Base-by-base conservation (phyloP, 64 coral and sea anemone species). In the Acropora tenuis region DNA sequence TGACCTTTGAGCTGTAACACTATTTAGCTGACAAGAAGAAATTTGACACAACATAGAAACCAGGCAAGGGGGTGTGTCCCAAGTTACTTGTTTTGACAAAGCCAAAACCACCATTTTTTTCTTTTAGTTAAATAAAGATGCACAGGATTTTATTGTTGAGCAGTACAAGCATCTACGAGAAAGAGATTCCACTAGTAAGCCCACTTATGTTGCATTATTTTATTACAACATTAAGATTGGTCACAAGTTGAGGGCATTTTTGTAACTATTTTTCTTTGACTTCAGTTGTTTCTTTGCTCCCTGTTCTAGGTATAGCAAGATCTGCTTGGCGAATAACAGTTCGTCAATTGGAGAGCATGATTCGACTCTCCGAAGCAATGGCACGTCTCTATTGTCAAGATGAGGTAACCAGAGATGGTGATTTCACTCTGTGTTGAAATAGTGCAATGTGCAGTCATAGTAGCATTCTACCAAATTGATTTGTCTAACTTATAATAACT, bases 241-340 rank as follows among this genome's bases (percentile, higher is more conserved):
- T 55, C 60, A 63, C 13, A 15, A 63, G 60, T 3, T 2, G 7
- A 63, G 16, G 60, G 60, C 60, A 63, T 63, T 30, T 30, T 63
- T 63, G 60, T 15, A 15, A 13, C 16, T 63, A 63, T 63, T 10
- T 8, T 63, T 7, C 16, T 15, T 13, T 0, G 0, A 12, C 3
- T 8, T 11, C 3, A 13, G 11, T 63, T 11, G 2, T 63, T 15
- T 63, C 10, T 63, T 3, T 7, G 60, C 8, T 18, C 16, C 40
- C 16, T 80, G 11, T 67, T 9, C 18, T 80, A 99, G 97, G 97
- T 57, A 81, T 92, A 3, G 92, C 97, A 58, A 93, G 92, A 13
- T 93, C 97, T 72, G 94, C 97, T 6, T 99, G 97, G 97, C 93
- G 97, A 63, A 99, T 99, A 48, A 99, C 97, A 86, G 97, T 99